Conservation (phyloP, 2,113 vertebrate species). For the Channa argus region DNA sequence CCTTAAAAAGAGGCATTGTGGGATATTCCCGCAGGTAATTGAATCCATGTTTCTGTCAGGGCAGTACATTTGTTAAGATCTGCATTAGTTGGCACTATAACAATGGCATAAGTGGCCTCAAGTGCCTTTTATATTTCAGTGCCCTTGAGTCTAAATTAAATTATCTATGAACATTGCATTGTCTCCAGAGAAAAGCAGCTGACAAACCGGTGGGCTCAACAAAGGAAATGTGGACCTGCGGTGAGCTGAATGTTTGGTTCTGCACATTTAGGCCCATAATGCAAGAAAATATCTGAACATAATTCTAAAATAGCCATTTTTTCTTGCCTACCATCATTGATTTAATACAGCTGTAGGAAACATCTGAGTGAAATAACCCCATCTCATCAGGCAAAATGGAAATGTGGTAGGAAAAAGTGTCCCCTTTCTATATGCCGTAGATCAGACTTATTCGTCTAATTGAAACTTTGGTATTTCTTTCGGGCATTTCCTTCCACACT, state of each 20-base stretch:
- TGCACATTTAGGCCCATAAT: neutral
- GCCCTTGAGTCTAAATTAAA: constrained; percentile 71
- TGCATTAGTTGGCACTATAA: constrained; percentile 49
- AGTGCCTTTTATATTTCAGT: constrained; percentile 66
- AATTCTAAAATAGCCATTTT: constrained; percentile 11
- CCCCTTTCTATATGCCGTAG: neutral
- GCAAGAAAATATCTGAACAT: neutral
- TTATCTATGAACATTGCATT: constrained; percentile 51
- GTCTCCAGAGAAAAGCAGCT: constrained; percentile 50
- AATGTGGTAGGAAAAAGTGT: neutral
- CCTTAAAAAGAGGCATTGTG: neutral
- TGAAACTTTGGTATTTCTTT: neutral
- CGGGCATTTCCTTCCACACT: neutral
- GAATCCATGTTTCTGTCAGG: constrained; percentile 31
- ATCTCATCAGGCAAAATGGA: constrained; percentile 14
- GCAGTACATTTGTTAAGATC: constrained; percentile 54
- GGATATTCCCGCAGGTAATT: constrained; percentile 33
- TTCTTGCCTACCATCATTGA: constrained; percentile 1
- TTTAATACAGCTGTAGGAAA: constrained; percentile 28
- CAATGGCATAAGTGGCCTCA: constrained; percentile 63
- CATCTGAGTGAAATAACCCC: neutral
- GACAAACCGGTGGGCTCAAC: constrained; percentile 11
- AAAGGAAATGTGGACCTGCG: constrained; percentile 11
- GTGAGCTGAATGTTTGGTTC: constrained; percentile 3
- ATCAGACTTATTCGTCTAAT: neutral